Conservation (phyloP, 2,797 vertebrate species). For the Cetoscarus ocellatus region DNA sequence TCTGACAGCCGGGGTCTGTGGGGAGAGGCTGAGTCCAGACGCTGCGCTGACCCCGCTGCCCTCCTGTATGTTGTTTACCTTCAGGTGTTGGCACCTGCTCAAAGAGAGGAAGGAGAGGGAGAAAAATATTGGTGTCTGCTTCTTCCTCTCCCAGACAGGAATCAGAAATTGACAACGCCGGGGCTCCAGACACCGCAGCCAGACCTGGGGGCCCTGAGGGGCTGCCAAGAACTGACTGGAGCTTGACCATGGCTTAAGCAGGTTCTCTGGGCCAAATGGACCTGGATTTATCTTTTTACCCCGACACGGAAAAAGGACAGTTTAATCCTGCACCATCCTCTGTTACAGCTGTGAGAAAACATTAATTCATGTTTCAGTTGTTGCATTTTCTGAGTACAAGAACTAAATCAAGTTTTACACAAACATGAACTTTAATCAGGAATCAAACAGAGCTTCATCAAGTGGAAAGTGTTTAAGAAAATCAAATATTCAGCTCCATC, state of each 20-base stretch:
- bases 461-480: no score
- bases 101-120: slow-evolving; percentile 27
- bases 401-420: no score
- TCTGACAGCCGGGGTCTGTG: slow-evolving; percentile 79
- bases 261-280: slow-evolving; percentile 64
- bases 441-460: no score
- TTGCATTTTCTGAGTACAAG: no score
- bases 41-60: slow-evolving; percentile 74
- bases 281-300: slow-evolving; percentile 40
- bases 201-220: slow-evolving; percentile 73
- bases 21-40: slow-evolving; percentile 72
- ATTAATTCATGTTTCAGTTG: no score
- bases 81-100: slow-evolving; percentile 73
- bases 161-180: slow-evolving; percentile 77
- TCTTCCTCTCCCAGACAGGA: slow-evolving; percentile 69
- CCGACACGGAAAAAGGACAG: slow-evolving; percentile 42
- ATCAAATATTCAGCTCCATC: no score
- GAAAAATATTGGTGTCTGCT: slow-evolving; percentile 56
- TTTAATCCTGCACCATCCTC: slow-evolving; percentile 62
- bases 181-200: slow-evolving; percentile 74
- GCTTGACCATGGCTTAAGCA: slow-evolving; percentile 79
- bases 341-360: no score
- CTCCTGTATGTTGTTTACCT: slow-evolving; percentile 81
- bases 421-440: no score
- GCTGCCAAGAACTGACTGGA: slow-evolving; percentile 79